phyloP scores from a whole-genome alignment of 1,140 invertebrate species.

The Anastrepha ludens region DNA sequence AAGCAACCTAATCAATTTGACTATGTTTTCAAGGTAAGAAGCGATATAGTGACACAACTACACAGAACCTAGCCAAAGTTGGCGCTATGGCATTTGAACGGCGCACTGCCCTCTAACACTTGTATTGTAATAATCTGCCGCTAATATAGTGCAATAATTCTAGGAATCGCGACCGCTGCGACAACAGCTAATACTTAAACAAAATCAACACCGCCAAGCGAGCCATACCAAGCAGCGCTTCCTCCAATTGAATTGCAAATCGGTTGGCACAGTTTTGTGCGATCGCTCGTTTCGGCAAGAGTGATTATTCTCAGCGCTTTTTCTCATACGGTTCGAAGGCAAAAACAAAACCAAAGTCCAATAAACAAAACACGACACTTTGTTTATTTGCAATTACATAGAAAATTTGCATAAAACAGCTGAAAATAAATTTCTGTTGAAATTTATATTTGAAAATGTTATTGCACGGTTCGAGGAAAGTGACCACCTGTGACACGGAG shows the following conservation, averaged over 20 bases:
- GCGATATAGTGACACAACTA: not conserved
- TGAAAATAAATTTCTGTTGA: not conserved
- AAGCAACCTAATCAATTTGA: conserved; percentile 4
- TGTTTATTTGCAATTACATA: not conserved
- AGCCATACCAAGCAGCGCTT: not conserved
- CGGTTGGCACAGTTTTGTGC: conserved; percentile 17
- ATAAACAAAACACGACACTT: not conserved
- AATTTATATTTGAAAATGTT: conserved; percentile 52
- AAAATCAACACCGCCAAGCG: conserved; percentile 20
- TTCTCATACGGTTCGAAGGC: not conserved
- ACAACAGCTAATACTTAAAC: not conserved
- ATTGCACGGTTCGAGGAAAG: conserved; percentile 55
- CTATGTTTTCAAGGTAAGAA: conserved; percentile 11
- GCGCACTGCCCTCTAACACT: not conserved
- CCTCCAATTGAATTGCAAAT: not conserved
- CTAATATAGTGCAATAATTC: conserved; percentile 11
- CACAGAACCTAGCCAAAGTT: not conserved
- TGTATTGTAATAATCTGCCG: not conserved
- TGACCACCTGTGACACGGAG: conserved; percentile 55
- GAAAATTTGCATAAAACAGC: not conserved
- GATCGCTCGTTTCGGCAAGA: not conserved
- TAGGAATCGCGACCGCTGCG: not conserved
- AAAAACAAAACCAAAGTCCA: conserved; percentile 26
- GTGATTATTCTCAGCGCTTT: not conserved
- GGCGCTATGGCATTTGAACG: not conserved